Base-by-base conservation (phyloP, 2,888 invertebrate species). In the Caenorhabditis japonica region DNA sequence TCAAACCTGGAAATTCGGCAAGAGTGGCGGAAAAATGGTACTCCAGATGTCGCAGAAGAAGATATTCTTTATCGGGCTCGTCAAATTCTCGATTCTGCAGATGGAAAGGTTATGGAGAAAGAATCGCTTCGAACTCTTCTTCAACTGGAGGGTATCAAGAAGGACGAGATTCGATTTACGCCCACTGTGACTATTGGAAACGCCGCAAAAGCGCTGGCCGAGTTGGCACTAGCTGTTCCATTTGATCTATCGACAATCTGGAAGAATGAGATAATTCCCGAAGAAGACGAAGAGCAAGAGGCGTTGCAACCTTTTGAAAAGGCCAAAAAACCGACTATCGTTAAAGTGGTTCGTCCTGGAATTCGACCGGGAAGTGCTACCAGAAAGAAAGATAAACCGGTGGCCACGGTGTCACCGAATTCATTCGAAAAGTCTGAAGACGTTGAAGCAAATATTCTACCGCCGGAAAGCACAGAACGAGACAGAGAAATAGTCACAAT, bases 151-250 rank as follows among this genome's bases (percentile, higher is more conserved):
- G 62, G 59, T 3, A 23, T 73, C 41, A 60, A 73, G 17, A 43
- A 30, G 33, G 73, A 73, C 23, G 74, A 74, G 38, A 74, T 74
- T 17, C 58, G 69, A 3, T 74, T 74, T 41, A 74, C 74, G 17
- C 74, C 74, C 15, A 74, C 74, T 17, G 74, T 82, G 15, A 82
- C 81, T 10, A 71, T 80, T 23, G 78, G 72, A 19, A 78, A 77
- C 43, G 81, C 77, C 12, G 79, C 79, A 1, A 73, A 77, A 36
- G 72, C 76, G 30, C 62, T 82, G 43, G 81, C 80, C n/a, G 80
- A 82, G 25, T 47, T 82, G 49, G 78, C 80, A 1, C 52, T 75
- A 3, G 62, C 76, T 1, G 76, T 73, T 8, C 81, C 79, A 1
- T 62, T 78, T 3, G 75, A 76, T 56, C 25, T 79, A 0, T 68